Evolutionary conservation across 2,888 invertebrate genomes (phyloP), one percentile per base, ranked within the genome.

Genomic region (Pardosa pseudoannulata): DNA sequence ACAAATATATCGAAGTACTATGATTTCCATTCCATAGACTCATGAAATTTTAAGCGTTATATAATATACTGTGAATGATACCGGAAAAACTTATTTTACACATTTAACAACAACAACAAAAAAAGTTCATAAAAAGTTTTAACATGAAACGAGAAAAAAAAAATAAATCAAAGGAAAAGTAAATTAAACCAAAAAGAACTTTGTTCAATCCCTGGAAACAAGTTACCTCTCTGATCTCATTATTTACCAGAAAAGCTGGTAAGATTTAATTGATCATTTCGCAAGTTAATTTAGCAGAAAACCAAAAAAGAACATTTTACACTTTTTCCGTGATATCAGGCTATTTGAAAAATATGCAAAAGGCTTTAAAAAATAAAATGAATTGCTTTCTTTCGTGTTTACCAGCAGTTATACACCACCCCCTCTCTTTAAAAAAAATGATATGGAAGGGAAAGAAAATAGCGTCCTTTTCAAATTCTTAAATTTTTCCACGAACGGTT

Each of bases 311-410:
- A 68, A 16, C 16, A 68, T n/a, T 31, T 79, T 64, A 50, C 67
- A 68, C 67, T 64, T 73, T 73, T 80, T 82, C 23, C 71, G 75
- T 82, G 71, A 71, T 82, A 65, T 76, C 28, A 31, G 6, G 32
- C 64, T 64, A 71, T 82, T 82, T 62, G 23, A 31, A 46, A 72
- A 74, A 75, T 62, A 56, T 23, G 56, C 46, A 16, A 56, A 62
- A 27, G 31, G 19, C 56, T 65, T 67, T 46, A 46, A 39, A 75
- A 81, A 62, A 62, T 28, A 28, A 65, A 70, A 75, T 68, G 71
- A 82, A 82, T 82, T 31, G 31, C 71, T 46, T 71, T 75, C 64
- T 82, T 71, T n/a, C 75, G 82, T 82, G 82, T 75, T 46, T 62
- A 32, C 39, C n/a, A 19, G 82, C 75, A 82, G 70, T 82, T 82